Conservation (phyloP, 1,140 invertebrate genomes). For the Anagrus nilaparvatae region DNA sequence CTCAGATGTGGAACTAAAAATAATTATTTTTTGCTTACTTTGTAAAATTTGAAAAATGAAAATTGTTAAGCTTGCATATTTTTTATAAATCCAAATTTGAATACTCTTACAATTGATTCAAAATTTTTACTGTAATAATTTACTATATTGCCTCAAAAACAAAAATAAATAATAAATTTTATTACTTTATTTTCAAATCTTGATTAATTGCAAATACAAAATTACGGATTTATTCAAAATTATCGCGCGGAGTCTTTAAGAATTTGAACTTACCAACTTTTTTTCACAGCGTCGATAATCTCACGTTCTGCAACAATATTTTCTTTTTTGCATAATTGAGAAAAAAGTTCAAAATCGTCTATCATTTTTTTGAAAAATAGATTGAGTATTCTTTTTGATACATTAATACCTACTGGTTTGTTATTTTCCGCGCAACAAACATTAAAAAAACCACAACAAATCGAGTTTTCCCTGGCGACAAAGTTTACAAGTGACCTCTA, state of each 20-base stretch:
- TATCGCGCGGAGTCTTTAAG: too few species aligned
- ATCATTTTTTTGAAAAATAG: too few species aligned
- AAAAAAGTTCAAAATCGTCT: slow-evolving; percentile 27
- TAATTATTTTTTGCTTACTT: slow-evolving; percentile 4
- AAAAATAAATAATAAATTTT: slow-evolving; percentile 10
- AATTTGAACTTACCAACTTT: slow-evolving; percentile 23
- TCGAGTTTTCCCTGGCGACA: too few species aligned
- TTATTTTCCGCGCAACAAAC: slow-evolving; percentile 1
- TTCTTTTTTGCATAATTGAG: slow-evolving; percentile 27
- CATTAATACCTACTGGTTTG: not conserved
- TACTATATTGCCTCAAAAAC: not conserved
- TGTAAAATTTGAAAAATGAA: too few species aligned
- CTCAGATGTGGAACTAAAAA: slow-evolving; percentile 26
- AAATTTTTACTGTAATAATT: not conserved
- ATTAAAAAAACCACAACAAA: slow-evolving; percentile 15
- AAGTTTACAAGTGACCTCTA: too few species aligned
- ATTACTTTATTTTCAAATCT: slow-evolving; percentile 17
- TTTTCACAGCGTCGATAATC: slow-evolving; percentile 24
- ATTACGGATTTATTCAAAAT: too few species aligned
- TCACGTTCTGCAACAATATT: slow-evolving; percentile 24
- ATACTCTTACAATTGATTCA: too few species aligned
- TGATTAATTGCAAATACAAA: not conserved
- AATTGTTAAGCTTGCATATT: too few species aligned
- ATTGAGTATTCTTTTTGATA: slow-evolving; percentile 3
- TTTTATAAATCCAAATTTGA: too few species aligned